A percentile compares a stretch with the other conserved stretches of the same genome.
Conservation (phyloP, 2,888 invertebrate species). For the Pelosia muscerda region DNA sequence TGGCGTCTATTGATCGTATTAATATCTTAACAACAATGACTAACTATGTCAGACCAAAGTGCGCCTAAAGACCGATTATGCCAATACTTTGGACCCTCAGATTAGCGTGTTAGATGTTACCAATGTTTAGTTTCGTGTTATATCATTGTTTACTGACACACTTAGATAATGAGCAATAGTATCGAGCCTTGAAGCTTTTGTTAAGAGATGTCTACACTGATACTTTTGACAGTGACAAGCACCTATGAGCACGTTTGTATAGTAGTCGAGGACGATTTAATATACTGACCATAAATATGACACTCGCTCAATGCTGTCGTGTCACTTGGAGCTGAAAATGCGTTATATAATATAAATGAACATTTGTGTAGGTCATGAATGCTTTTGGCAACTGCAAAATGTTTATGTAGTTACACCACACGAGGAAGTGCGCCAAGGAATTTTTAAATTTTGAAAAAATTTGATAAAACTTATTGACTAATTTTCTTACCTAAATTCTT, state of each 20-base stretch:
- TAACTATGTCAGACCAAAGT: neutral
- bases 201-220: neutral
- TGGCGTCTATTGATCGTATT: neutral
- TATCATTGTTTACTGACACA: conserved; percentile 40
- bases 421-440: neutral
- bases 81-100: conserved; percentile 32
- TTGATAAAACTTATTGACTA: neutral
- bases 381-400: neutral
- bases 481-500: conserved; percentile 1
- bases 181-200: conserved; percentile 39
- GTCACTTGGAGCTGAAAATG: neutral
- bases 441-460: neutral
- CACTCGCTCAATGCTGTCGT: neutral
- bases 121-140: conserved; percentile 15
- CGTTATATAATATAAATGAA: no score
- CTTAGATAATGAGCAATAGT: conserved; percentile 38
- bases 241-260: neutral
- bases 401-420: neutral
- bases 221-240: neutral
- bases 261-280: neutral
- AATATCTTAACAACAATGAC: neutral
- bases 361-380: neutral
- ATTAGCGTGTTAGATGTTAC: conserved; percentile 29
- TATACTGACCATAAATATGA: neutral
- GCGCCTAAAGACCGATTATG: conserved; percentile 27